Conservation (phyloP, 1,140 invertebrate species). For the Oryctes rhinoceros region DNA sequence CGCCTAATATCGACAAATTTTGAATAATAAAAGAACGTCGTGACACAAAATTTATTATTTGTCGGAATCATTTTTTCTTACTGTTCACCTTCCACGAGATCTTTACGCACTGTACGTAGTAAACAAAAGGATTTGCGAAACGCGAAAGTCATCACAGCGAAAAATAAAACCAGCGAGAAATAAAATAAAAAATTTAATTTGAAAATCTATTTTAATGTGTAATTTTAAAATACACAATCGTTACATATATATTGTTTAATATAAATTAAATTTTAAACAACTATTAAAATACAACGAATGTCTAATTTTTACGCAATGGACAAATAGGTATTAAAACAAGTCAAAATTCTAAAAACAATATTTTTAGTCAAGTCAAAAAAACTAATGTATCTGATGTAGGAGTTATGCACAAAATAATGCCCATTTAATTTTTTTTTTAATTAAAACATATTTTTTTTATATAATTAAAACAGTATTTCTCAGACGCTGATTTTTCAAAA, state of each 20-base stretch:
- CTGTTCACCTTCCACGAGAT: not conserved
- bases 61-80: not conserved
- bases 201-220: slow-evolving; percentile 48
- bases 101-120: not conserved
- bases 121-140: no score
- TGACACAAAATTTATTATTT: no score
- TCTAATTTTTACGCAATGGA: slow-evolving; percentile 53
- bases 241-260: slow-evolving; percentile 47
- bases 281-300: slow-evolving; percentile 48
- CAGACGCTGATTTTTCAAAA: no score
- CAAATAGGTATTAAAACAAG: slow-evolving; percentile 50
- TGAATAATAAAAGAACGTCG: no score
- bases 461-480: no score
- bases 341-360: slow-evolving; percentile 38
- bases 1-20: no score
- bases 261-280: slow-evolving; percentile 38
- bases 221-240: slow-evolving; percentile 51
- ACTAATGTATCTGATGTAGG: not conserved
- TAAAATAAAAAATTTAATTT: slow-evolving; percentile 42
- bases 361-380: slow-evolving; percentile 34
- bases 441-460: no score
- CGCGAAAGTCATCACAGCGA: not conserved
- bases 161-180: slow-evolving; percentile 22
- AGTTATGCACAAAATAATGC: not conserved
- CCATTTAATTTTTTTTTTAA: not conserved